Evolutionary conservation across 2,888 invertebrate species (phyloP), one percentile per base, ranked within the genome.

Genomic region (Agonopterix heracliana): DNA sequence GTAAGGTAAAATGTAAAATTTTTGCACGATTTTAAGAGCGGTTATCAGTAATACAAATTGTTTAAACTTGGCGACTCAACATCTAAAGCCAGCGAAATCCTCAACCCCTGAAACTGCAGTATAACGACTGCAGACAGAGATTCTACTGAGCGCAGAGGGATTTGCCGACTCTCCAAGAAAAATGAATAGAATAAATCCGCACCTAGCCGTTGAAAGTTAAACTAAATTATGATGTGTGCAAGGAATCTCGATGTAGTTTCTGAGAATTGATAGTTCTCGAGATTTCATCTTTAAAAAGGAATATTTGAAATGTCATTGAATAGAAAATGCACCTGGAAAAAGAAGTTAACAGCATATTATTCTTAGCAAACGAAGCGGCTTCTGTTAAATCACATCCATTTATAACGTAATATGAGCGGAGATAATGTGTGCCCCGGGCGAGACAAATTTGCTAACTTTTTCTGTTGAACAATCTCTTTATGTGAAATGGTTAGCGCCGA

Each of bases 391-490:
- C 66, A 68, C 68, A 68, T 58, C 69, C 68, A 74, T 74, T 75
- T 68, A 70, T 71, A 71, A 72, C 59, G 68, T 65, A 74, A 74
- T 74, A 74, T 70, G 71, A 74, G 66, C 69, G 61, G 64, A 73
- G 73, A 74, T 76, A 75, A 74, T 74, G 70, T 72, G 74, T 74
- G 72, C 74, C 71, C 51, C 65, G 64, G 69, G 74, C 68, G 64
- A 69, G 74, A 75, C 72, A 74, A 76, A 76, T 76, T 73, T 69
- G 66, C 74, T 55, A 75, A 75, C 73, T 75, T 76, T 75, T 75
- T 74, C 71, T 73, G 74, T 74, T 74, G 66, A 74, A 74, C 71
- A 74, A 74, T 67, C 73, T 72, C 69, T 74, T 68, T 74, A 71
- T 74, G 63, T 68, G 64, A 67, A 74, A 74, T 71, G 71, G 70